A percentile compares a stretch with the other conserved stretches of the same genome.
Conservation (phyloP, 2,888 invertebrate genomes). For the Xanthia icteritia region DNA sequence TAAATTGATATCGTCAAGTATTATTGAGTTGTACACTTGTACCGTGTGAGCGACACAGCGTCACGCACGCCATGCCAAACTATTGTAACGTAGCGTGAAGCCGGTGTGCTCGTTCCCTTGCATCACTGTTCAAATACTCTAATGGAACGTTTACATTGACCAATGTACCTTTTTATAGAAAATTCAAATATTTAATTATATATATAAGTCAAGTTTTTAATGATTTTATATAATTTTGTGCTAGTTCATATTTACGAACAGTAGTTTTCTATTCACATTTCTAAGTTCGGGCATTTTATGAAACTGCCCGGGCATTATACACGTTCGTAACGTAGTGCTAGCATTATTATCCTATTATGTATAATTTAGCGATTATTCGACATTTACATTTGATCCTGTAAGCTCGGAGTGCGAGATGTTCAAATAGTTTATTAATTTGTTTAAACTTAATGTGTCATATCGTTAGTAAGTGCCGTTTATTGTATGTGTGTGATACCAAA, state of each 20-base stretch:
- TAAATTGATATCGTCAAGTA: slow-evolving; percentile 57
- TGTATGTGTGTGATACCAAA: slow-evolving; percentile 61
- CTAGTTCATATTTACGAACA: slow-evolving; percentile 51
- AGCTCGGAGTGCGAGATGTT: slow-evolving; percentile 74
- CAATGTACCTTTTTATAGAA: slow-evolving; percentile 17
- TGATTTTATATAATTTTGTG: slow-evolving; percentile 35
- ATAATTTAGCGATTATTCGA: slow-evolving; percentile 68
- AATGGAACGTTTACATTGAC: slow-evolving; percentile 17
- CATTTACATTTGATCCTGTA: slow-evolving; percentile 75
- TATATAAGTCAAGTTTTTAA: slow-evolving; percentile 19
- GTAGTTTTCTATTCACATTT: slow-evolving; percentile 39
- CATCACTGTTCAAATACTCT: background rate
- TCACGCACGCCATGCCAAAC: background rate
- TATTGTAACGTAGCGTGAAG: background rate
- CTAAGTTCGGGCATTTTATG: slow-evolving; percentile 30
- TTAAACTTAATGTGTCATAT: slow-evolving; percentile 70
- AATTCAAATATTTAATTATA: slow-evolving; percentile 1
- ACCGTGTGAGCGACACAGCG: background rate
- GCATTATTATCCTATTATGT: slow-evolving; percentile 71
- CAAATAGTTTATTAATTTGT: slow-evolving; percentile 68
- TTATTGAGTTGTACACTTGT: slow-evolving; percentile 51
- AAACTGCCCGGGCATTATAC: slow-evolving; percentile 23
- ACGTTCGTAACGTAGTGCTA: slow-evolving; percentile 44
- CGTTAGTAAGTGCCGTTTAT: slow-evolving; percentile 58
- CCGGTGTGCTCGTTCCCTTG: slow-evolving; percentile 1